Evolutionary conservation across 2,797 vertebrate genomes (phyloP), one percentile per base, ranked within the genome.

Genomic region (Pangasius djambal): DNA sequence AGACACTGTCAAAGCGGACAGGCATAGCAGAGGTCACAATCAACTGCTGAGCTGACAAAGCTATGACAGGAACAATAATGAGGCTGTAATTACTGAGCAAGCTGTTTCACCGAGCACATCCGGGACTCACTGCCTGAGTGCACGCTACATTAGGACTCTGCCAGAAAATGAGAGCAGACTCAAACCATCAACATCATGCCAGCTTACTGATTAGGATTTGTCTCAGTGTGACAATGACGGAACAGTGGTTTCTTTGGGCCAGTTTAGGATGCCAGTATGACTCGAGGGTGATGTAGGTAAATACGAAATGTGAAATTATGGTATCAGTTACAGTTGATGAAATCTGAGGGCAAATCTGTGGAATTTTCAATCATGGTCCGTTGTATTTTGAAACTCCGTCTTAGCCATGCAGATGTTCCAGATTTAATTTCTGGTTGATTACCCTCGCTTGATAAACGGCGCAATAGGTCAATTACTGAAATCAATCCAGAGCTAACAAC

Each of bases 41-140:
- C 90, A 90, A 88, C 89, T 89, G 89, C 89, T 89, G 85, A 85
- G 88, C 85, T 89, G 86, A 93, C 88, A 90, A 88, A 86, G 85
- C 88, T 81, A 91, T 87, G 89, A 90, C 91, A 87, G 90, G 89
- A 89, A 92, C 90, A 90, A 90, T 90, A 92, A 92, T 92, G 90
- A 91, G 83, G 88, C 72, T 72, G 89, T 92, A 91, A 91, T 93
- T 92, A 91, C 91, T 89, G 90, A 92, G 92, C 88, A 92, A 92
- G 89, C 88, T 92, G 89, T 91, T 89, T 91, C 81, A 59, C 61
- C 81, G 88, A 89, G 88, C 83, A 84, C 88, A 88, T 88, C 86
- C 48, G 90, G 87, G 86, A 91, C 88, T 89, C 88, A 87, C 84
- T 84, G 89, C 88, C 86, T 78, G 83, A 88, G 86, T 83, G 83